phyloP scores from a whole-genome alignment of 1,140 invertebrate species.

The Lineus longissimus region DNA sequence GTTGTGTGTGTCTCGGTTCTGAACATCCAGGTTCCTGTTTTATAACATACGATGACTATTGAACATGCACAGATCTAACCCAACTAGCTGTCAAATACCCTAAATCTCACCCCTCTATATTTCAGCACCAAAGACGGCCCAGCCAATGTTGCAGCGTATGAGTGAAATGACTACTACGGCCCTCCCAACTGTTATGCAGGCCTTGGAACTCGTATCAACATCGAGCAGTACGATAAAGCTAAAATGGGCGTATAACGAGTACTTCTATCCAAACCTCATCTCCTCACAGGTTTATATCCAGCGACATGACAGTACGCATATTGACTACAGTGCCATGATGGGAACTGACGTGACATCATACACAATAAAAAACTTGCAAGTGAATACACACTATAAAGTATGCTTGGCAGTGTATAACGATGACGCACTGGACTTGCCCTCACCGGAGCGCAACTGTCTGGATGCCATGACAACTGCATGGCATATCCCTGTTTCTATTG shows the following conservation, averaged over 20 bases:
- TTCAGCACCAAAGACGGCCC: no score
- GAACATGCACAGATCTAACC: no score
- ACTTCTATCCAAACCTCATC: conserved; percentile 9
- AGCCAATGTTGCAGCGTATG: background rate
- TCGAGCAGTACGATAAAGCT: background rate
- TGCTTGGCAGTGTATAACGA: conserved; percentile 41
- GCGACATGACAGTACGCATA: conserved; percentile 34
- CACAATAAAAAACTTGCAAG: conserved; percentile 37
- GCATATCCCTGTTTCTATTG: conserved; percentile 48
- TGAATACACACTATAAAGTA: conserved; percentile 45
- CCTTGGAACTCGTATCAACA: background rate
- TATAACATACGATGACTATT: no score
- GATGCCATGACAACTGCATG: conserved; percentile 44
- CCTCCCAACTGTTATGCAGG: background rate
- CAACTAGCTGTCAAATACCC: no score
- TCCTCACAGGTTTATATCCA: conserved; percentile 37
- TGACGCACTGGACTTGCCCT: conserved; percentile 16
- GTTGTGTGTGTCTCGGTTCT: no score
- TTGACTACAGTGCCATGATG: conserved; percentile 36
- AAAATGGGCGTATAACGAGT: background rate
- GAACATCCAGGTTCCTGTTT: no score
- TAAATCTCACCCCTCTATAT: no score
- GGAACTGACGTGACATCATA: conserved; percentile 22
- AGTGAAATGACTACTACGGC: background rate
- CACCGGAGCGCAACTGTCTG: conserved; percentile 30